Base-by-base conservation (phyloP, 2,113 vertebrate species). In the Eolophus roseicapilla region DNA sequence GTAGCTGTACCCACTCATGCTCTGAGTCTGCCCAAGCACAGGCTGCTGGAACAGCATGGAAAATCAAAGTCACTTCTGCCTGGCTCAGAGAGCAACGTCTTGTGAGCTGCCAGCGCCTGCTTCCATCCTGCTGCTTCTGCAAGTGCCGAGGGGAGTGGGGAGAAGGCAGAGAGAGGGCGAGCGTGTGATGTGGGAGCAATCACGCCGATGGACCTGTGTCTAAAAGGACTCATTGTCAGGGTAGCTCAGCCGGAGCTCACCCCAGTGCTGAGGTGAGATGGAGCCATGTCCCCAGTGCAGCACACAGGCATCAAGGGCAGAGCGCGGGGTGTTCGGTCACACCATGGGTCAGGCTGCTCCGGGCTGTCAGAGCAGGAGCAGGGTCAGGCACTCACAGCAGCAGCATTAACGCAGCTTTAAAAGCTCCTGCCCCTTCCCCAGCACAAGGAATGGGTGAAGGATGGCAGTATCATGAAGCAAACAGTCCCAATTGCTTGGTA, bases 1-100 rank as follows among this genome's bases (percentile, higher is more conserved):
- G 71, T 52, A 52, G 80, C 52, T 49, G 17, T 50, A 65, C 17
- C 76, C 69, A 62, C 39, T 86, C 8, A 0, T 39, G 47, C 65
- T 8, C 35, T 86, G 74, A 41, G 67, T 27, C 82, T 59, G 57
- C 57, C 33, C 57, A 35, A 89, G 83, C 76, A 46, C 63, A 71
- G 49, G 10, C 78, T 94, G 43, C 60, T 70, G 8, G 67, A 92
- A 35, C 43, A 65, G 79, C 43, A 10, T 33, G 83, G 94, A 93
- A 95, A 93, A 85, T 80, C 73, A 57, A 93, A 89, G 81, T 86
- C 88, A 47, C 52, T 96, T 74, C 73, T 92, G 68, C 79, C 84
- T 52, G 57, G 70, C 83, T 76, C 60, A 20, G 44, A 75, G 82
- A 69, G 90, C 69, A 69, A 50, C 63, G 18, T 11, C n/a, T 65